Evolutionary conservation across 2,797 vertebrate species (phyloP).

Genomic region (Parambassis ranga): DNA sequence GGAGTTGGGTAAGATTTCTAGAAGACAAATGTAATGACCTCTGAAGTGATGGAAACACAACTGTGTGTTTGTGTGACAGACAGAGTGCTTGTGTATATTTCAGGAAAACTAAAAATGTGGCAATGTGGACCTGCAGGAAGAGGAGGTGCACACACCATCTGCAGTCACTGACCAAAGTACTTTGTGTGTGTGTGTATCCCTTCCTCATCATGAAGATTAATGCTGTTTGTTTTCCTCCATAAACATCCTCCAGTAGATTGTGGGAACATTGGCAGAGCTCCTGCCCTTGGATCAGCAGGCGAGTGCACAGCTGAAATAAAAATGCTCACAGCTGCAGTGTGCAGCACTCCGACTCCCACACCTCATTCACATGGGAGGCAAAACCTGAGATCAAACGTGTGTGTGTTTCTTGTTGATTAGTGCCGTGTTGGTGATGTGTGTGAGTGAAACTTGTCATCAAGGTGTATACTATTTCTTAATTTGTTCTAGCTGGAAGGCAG

Average conservation of each 20-base stretch:
- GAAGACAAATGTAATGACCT: not conserved
- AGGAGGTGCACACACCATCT: constrained; percentile 7
- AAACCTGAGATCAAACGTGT: constrained; percentile 11
- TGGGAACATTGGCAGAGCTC: constrained; percentile 35
- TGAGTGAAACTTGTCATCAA: too few relatives aligned
- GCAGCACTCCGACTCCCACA: not conserved
- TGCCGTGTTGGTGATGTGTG: not conserved
- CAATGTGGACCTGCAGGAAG: not conserved
- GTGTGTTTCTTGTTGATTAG: not conserved
- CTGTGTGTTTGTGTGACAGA: not conserved
- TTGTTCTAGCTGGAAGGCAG: too few relatives aligned
- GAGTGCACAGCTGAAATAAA: constrained; percentile 39
- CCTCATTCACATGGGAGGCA: not conserved
- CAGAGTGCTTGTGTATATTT: constrained; percentile 13
- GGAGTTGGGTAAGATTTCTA: not conserved
- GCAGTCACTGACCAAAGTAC: not conserved
- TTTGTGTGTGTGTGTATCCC: constrained; percentile 5
- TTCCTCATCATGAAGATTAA: constrained; percentile 45
- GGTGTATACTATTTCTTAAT: too few relatives aligned
- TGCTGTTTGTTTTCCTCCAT: constrained; percentile 52
- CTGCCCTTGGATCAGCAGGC: constrained; percentile 36
- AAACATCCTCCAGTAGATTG: constrained; percentile 43
- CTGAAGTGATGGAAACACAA: not conserved
- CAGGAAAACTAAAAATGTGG: constrained; percentile 21
- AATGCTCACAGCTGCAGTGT: constrained; percentile 32